Evolutionary conservation across 2,113 vertebrate species (phyloP), one percentile per base, ranked within the genome.

Genomic region (Theristicus caerulescens): DNA sequence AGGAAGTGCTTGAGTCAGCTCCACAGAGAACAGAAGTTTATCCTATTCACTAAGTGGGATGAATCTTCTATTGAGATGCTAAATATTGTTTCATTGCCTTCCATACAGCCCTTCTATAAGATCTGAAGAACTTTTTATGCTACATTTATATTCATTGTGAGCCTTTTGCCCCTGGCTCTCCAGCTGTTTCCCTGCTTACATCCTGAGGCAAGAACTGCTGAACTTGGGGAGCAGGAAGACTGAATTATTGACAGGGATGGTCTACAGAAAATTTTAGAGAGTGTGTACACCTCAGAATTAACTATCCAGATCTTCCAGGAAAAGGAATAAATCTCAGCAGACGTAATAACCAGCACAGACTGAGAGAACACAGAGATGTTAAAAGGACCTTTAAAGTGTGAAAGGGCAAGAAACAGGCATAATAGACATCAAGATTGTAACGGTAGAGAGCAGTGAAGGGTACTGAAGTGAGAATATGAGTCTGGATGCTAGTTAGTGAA

Each of bases 1-100:
- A 93, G 66, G 89, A 96, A 96, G 78, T 96, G 89, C 91, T 94
- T 94, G 94, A 91, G 64, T 97, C 96, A 97, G 93, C 89, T 95
- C 71, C 81, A 49, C 21, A 82, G 78, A 94, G 72, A 92, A 89
- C 74, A 94, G 79, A 94, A 94, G 96, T 92, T 95, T 93, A 80
- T 87, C 77, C 78, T 91, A 87, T 95, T 97, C 89, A 94, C 22
- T 55, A 77, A 91, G 51, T 93, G 66, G 31, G 71, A 93, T 93
- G 87, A 91, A 70, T 95, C 86, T 90, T 94, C 78, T 94, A 91
- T 92, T 97, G 85, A 97, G 93, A 96, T 96, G 96, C 93, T 94
- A 96, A 95, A 71, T 95, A 80, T 84, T 79, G 54, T 79, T 91
- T 93, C 78, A 77, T 58, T 96, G 84, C 89, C 40, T 95, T 86